Evolutionary conservation across 2,888 invertebrate species (phyloP).

Genomic region (Globia sparganii): DNA sequence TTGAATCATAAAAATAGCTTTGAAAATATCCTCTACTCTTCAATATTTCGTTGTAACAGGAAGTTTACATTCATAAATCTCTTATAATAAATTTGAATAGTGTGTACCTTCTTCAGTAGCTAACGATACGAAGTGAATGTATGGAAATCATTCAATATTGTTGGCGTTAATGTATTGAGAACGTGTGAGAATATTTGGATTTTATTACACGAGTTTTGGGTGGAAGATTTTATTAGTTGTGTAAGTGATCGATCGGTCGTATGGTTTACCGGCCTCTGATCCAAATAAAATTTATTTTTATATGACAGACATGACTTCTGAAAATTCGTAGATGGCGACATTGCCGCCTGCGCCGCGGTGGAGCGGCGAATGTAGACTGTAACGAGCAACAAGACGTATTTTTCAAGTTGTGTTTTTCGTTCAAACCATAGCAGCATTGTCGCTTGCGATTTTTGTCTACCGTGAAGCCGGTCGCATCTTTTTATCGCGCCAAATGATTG

Average conservation of each 20-base stretch:
- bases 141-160: constrained; percentile 43
- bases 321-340: no score
- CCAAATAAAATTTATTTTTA: no score
- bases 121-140: constrained; percentile 7
- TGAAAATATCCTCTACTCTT: neutral
- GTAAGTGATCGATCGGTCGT: neutral
- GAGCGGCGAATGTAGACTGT: no score
- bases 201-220: constrained; percentile 5
- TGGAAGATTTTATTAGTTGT: constrained; percentile 6
- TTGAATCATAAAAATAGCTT: neutral
- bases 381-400: no score
- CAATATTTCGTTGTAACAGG: neutral
- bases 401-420: no score
- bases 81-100: neutral
- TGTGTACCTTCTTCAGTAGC: neutral
- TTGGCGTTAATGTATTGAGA: constrained; percentile 35
- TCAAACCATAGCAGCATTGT: no score
- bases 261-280: neutral
- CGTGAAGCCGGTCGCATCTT: neutral
- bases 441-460: no score
- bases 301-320: no score
- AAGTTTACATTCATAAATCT: neutral
- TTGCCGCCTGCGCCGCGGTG: no score
- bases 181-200: constrained; percentile 18
- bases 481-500: neutral